Percentiles rank a stretch among this genome's conserved stretches.
phyloP scores from a whole-genome alignment of 2,113 vertebrate genomes.

The Sus scrofa region T2T-Sscrofa CM000814.6:78878001-78878500 shows the following conservation, averaged over 20 bases:
- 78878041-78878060: not conserved
- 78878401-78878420: too few relatives aligned
- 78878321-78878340: too few relatives aligned
- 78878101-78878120: not conserved
- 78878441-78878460: too few relatives aligned
- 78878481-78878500: too few relatives aligned
- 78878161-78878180: not conserved
- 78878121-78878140: not conserved
- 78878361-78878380: too few relatives aligned
- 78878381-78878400: too few relatives aligned
- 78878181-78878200: not conserved
- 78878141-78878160: not conserved
- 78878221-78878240: not conserved
- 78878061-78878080: constrained; percentile 1
- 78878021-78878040: not conserved
- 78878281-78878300: too few relatives aligned
- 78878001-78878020: not conserved
- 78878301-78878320: too few relatives aligned
- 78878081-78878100: not conserved
- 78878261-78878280: not conserved
- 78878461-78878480: too few relatives aligned
- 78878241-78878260: not conserved
- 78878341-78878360: too few relatives aligned
- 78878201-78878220: not conserved
- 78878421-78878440: too few relatives aligned